Percentiles rank a stretch among this genome's conserved stretches.
Evolutionary conservation across 2,888 invertebrate genomes (phyloP).

Genomic region (Magallana nippona): DNA sequence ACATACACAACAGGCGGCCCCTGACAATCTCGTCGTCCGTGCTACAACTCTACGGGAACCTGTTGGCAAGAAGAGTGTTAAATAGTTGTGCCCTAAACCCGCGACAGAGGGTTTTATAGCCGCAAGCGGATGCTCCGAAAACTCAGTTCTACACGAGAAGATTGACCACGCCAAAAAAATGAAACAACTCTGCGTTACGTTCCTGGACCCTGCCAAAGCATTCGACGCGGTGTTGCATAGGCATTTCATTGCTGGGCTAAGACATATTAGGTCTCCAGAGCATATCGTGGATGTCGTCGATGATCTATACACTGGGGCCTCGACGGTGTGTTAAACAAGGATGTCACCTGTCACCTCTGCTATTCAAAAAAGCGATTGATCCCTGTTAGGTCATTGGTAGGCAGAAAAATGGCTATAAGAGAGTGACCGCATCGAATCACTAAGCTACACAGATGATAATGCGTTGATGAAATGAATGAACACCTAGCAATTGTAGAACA

Average conservation of each 20-base stretch:
- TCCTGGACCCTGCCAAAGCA: constrained; percentile 45
- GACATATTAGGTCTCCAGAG: neutral
- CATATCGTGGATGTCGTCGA: constrained; percentile 41
- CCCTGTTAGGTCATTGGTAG: constrained; percentile 41
- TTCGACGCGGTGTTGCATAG: constrained; percentile 44
- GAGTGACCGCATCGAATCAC: constrained; percentile 10
- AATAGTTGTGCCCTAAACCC: neutral
- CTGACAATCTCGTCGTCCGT: constrained; percentile 46
- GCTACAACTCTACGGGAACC: constrained; percentile 13
- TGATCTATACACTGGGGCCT: constrained; percentile 40
- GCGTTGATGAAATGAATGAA: constrained; percentile 30
- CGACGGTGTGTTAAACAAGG: constrained; percentile 49
- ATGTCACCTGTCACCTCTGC: constrained; percentile 44
- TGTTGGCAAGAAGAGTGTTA: constrained; percentile 3
- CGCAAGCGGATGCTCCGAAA: constrained; percentile 44
- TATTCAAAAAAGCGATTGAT: constrained; percentile 54
- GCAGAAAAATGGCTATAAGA: constrained; percentile 37
- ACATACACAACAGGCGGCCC: constrained; percentile 49
- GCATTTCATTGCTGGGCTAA: constrained; percentile 42
- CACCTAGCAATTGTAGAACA: neutral
- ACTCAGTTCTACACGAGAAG: constrained; percentile 35
- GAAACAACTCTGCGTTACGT: constrained; percentile 32
- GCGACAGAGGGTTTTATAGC: constrained; percentile 38
- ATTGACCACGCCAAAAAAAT: constrained; percentile 43
- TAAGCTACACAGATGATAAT: constrained; percentile 49